Percentiles rank a stretch among this genome's conserved stretches.
Evolutionary conservation across 53 echinoderm and acorn worm species (phyloP).

Genomic region (Hippasteria phrygiana): DNA sequence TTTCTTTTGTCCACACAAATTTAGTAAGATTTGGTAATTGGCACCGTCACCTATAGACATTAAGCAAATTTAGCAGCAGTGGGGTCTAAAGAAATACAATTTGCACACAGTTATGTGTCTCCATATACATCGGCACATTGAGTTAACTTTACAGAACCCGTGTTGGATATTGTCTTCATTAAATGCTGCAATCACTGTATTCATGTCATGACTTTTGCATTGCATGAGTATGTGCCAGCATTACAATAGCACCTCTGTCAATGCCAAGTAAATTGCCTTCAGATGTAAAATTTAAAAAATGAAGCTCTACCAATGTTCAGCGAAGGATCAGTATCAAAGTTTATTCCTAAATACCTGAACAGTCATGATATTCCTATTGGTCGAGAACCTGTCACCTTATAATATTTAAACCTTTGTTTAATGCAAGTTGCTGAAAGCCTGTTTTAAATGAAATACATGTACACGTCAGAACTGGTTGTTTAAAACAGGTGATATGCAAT

Average conservation of each 20-base stretch:
- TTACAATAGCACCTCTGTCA: not conserved
- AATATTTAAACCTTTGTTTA: no score
- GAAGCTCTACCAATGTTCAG: no score
- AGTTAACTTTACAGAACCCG: not conserved
- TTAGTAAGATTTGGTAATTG: not conserved
- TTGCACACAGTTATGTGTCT: not conserved
- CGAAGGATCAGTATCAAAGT: no score
- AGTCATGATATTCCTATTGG: no score
- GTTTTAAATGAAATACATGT: no score
- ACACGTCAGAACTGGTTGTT: no score
- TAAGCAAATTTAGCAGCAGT: not conserved
- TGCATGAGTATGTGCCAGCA: not conserved
- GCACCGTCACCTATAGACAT: not conserved
- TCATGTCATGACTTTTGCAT: not conserved
- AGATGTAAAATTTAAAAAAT: no score
- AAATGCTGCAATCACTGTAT: not conserved
- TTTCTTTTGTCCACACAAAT: not conserved
- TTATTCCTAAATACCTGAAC: no score
- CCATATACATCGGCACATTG: not conserved
- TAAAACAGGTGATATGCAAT: no score
- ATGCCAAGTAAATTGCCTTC: not conserved
- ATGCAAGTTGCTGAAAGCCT: no score
- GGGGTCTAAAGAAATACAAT: conserved; percentile 4
- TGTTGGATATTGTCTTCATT: not conserved
- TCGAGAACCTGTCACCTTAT: no score